Conservation (phyloP, 2,797 vertebrate species). For the Botia kubotai region DNA sequence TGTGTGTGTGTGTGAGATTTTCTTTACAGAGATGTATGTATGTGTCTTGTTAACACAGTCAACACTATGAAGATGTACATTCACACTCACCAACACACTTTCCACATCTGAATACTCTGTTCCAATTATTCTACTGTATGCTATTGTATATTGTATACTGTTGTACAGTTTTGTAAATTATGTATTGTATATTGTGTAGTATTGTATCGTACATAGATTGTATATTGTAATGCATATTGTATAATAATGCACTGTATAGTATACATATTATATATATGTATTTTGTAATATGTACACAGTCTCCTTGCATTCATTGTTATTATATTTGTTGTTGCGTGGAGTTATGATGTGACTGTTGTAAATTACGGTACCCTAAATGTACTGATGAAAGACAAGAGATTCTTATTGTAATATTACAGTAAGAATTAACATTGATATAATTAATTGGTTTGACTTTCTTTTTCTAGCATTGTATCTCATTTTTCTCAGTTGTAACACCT, state of each 20-base stretch:
- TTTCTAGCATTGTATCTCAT: neutral
- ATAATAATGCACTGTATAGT: no score
- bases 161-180: neutral
- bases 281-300: no score
- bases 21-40: neutral
- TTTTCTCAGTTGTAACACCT: neutral
- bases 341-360: neutral
- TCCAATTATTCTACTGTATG: neutral
- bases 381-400: neutral
- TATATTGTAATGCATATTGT: no score
- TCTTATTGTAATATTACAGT: neutral
- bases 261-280: no score
- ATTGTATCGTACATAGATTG: neutral
- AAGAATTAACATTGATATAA: neutral
- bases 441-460: neutral
- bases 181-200: neutral
- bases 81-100: no score
- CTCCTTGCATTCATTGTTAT: no score
- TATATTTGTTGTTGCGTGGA: neutral
- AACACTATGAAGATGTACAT: neutral
- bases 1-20: neutral
- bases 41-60: neutral
- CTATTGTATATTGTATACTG: neutral
- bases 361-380: neutral
- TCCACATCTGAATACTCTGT: neutral